These are phyloP conservation scores for Listrodromus nycthemerus DNA, from an alignment of 2,888 invertebrate species.

Conservation along the genomic window DNA sequence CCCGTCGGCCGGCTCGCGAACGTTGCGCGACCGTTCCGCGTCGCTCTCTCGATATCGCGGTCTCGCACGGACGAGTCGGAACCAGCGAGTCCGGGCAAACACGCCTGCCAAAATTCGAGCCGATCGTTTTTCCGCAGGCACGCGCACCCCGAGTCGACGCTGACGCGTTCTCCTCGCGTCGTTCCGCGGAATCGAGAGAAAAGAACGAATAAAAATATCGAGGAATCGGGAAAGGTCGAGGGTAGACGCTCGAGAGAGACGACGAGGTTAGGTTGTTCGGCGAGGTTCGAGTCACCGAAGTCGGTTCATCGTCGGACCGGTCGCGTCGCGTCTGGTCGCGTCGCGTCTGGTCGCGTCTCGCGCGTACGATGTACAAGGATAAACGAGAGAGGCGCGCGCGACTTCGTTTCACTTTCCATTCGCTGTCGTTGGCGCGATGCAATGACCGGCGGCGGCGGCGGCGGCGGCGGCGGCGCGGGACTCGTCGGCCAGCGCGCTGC, in stretches of 20 bases:
- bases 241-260: too few species aligned
- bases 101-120: too few species aligned
- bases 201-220: too few species aligned
- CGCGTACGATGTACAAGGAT: background rate
- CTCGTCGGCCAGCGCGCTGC: background rate
- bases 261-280: background rate
- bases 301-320: background rate
- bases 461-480: background rate
- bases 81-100: too few species aligned
- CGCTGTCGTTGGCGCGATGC: conserved; percentile 5
- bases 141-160: too few species aligned
- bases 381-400: conserved; percentile 9
- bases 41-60: background rate
- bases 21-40: background rate
- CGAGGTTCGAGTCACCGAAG: background rate
- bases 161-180: too few species aligned
- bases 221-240: too few species aligned
- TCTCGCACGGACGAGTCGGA: too few species aligned
- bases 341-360: too few species aligned
- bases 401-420: conserved; percentile 14
- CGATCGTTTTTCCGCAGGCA: too few species aligned
- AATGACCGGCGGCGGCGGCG: conserved; percentile 9
- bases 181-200: too few species aligned
- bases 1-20: background rate
- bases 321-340: too few species aligned